Conservation (phyloP, 2,797 vertebrate genomes). For the Phrynocephalus guinanensis region DNA sequence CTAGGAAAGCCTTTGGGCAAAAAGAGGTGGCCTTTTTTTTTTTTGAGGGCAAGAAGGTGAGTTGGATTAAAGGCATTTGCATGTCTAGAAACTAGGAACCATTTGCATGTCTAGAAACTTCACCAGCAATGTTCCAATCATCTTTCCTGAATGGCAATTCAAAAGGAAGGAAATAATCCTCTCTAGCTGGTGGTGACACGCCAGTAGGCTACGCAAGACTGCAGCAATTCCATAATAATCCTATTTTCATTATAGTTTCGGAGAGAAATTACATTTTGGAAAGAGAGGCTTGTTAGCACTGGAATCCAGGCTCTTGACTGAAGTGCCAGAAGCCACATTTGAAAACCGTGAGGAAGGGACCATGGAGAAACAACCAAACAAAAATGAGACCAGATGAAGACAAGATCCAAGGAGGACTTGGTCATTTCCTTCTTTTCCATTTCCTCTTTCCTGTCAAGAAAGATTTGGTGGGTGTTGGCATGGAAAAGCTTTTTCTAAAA, state of each 20-base stretch:
- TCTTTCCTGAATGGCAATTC: neutral
- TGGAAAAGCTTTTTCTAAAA: slow-evolving; percentile 49
- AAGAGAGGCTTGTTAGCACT: neutral
- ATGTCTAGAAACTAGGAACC: slow-evolving; percentile 4
- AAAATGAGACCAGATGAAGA: slow-evolving; percentile 25
- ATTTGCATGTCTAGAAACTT: neutral
- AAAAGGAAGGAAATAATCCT: slow-evolving; percentile 6
- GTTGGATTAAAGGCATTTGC: neutral
- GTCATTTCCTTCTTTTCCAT: slow-evolving; percentile 11
- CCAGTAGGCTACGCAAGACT: slow-evolving; percentile 8
- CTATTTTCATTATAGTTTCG: neutral
- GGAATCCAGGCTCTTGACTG: neutral
- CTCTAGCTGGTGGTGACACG: neutral
- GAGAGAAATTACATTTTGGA: neutral
- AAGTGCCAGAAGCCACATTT: neutral
- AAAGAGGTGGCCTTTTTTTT: neutral
- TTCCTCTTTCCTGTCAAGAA: slow-evolving; percentile 28
- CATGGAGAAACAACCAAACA: slow-evolving; percentile 35
- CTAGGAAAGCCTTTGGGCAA: neutral
- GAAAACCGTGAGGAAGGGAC: slow-evolving; percentile 6
- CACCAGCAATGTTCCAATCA: neutral
- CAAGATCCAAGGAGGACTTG: slow-evolving; percentile 55
- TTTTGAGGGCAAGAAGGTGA: neutral
- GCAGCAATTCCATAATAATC: neutral
- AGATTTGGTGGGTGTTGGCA: neutral